Conservation (phyloP, 2,113 vertebrate genomes). For the Fulmarus glacialis region DNA sequence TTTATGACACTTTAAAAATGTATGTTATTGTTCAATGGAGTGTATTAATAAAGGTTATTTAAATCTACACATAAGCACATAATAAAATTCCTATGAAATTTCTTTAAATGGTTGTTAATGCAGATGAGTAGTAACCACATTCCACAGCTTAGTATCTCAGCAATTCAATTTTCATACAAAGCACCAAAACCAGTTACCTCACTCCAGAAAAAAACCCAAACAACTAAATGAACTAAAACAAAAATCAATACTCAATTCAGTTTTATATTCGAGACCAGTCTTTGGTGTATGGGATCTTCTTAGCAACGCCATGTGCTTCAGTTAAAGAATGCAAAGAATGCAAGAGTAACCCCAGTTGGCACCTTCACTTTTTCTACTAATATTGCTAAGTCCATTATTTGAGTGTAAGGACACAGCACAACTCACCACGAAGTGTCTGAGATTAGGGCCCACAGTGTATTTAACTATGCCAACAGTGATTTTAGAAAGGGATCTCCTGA, state of each 20-base stretch:
- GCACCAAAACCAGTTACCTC: neutral
- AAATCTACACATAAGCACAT: neutral
- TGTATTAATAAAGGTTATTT: conserved; percentile 7
- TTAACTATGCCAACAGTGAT: neutral
- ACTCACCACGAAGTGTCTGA: neutral
- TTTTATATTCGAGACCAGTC: neutral
- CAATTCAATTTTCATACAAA: neutral
- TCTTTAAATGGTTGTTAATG: neutral
- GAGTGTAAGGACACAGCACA: neutral
- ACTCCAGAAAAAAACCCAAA: neutral
- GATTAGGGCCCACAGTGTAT: neutral
- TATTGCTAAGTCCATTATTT: neutral
- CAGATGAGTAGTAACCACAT: neutral
- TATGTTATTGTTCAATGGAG: neutral
- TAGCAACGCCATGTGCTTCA: neutral
- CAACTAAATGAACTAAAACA: neutral
- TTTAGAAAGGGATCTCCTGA: neutral
- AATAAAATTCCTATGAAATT: neutral
- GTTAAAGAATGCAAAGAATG: neutral
- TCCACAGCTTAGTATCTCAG: neutral
- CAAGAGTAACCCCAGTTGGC: neutral
- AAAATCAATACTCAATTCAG: conserved; percentile 18
- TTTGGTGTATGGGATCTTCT: neutral
- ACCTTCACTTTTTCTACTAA: neutral
- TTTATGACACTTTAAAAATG: neutral